Evolutionary conservation across 2,888 invertebrate species (phyloP).

Genomic region (Papilio demoleus): DNA sequence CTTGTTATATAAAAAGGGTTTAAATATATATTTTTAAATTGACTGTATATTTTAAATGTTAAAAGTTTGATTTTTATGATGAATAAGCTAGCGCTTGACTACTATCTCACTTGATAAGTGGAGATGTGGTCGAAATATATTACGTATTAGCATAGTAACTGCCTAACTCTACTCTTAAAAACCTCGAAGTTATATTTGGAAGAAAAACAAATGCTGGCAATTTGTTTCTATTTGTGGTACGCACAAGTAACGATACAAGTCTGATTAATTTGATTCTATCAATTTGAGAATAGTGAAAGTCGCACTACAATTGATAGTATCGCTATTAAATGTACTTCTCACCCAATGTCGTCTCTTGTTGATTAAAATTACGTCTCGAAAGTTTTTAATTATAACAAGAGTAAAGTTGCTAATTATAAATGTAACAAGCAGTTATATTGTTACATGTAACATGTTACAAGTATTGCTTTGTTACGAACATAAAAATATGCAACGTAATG

Average conservation of each 20-base stretch:
- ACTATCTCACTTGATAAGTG: too few species aligned
- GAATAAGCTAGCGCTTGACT: too few species aligned
- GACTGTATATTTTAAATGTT: too few species aligned
- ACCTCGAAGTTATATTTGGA: too few species aligned
- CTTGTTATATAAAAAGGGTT: background rate
- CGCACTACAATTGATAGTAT: constrained; percentile 42
- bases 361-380: constrained; percentile 59
- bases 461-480: constrained; percentile 47
- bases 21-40: too few species aligned
- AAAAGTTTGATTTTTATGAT: too few species aligned
- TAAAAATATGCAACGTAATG: constrained; percentile 65
- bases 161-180: too few species aligned
- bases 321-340: constrained; percentile 45
- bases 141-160: too few species aligned
- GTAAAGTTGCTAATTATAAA: constrained; percentile 46
- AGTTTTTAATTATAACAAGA: constrained; percentile 72
- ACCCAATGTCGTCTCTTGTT: constrained; percentile 45
- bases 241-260: too few species aligned
- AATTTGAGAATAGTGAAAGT: constrained; percentile 44
- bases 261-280: background rate
- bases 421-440: constrained; percentile 2
- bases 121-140: too few species aligned
- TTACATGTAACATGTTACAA: constrained; percentile 36
- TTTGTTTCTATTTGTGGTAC: too few species aligned
- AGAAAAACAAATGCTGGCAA: too few species aligned